These are phyloP conservation scores for Campylomormyrus tamandua DNA, from an alignment of 2,113 vertebrate species.

Conservation along the genomic window DNA sequence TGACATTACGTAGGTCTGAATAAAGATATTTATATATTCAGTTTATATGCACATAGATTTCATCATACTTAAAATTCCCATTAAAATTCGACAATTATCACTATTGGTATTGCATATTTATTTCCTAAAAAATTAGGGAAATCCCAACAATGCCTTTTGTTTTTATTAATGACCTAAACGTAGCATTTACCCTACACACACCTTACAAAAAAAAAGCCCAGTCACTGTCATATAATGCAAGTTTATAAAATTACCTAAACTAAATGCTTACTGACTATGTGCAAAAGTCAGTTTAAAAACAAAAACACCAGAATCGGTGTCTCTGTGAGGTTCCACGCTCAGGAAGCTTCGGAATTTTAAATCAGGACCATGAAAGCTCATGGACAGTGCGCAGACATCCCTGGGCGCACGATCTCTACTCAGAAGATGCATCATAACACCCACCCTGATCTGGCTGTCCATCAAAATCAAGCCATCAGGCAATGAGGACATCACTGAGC, in stretches of 20 bases:
- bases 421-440: not conserved
- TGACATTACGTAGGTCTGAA: not conserved
- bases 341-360: not conserved
- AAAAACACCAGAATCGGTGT: not conserved
- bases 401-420: not conserved
- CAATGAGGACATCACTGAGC: not conserved
- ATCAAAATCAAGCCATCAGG: not conserved
- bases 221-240: not conserved
- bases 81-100: not conserved
- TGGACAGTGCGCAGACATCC: not conserved
- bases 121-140: not conserved
- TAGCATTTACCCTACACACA: not conserved
- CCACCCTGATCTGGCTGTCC: not conserved
- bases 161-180: not conserved
- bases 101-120: not conserved
- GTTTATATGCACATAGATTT: not conserved
- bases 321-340: not conserved
- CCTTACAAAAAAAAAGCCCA: not conserved
- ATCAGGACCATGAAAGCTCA: not conserved
- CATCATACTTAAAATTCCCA: not conserved
- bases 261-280: not conserved
- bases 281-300: not conserved
- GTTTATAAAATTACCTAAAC: not conserved
- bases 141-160: not conserved
- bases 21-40: not conserved